A percentile compares a stretch with the other conserved stretches of the same genome.
Conservation (phyloP, 2,888 invertebrate species). For the Priocnemis perturbator region DNA sequence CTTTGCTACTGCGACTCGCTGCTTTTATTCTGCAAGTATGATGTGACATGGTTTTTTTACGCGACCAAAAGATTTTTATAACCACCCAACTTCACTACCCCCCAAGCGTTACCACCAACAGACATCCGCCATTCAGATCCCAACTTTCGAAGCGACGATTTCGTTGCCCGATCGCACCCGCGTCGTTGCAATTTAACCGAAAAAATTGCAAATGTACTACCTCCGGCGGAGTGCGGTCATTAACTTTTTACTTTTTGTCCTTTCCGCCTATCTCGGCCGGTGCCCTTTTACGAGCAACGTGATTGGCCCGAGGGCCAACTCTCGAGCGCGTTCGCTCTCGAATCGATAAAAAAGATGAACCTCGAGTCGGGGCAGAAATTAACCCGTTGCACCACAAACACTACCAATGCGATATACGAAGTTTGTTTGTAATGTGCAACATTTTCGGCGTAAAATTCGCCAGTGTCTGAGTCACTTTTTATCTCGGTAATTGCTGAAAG, state of each 20-base stretch:
- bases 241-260: conserved; percentile 19
- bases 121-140: conserved; percentile 32
- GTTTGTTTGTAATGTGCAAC: conserved; percentile 44
- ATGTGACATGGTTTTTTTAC: too few relatives aligned
- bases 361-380: background rate
- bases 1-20: too few relatives aligned
- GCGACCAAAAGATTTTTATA: too few relatives aligned
- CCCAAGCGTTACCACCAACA: conserved; percentile 28
- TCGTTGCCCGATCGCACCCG: conserved; percentile 25
- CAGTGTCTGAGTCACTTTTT: conserved; percentile 36
- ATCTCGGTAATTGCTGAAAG: conserved; percentile 50
- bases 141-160: conserved; percentile 21
- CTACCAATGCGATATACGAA: conserved; percentile 1
- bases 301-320: conserved; percentile 16
- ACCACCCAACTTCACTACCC: too few relatives aligned
- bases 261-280: background rate
- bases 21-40: too few relatives aligned
- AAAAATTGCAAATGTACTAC: conserved; percentile 28
- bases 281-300: conserved; percentile 21
- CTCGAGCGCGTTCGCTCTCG: conserved; percentile 9
- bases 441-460: conserved; percentile 37
- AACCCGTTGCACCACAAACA: background rate
- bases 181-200: conserved; percentile 11
- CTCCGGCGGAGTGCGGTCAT: conserved; percentile 22
- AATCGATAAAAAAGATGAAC: conserved; percentile 12